Percentiles rank a stretch among this genome's conserved stretches.
phyloP scores from a whole-genome alignment of 2,797 vertebrate species.

The Cyclura pinguis region DNA sequence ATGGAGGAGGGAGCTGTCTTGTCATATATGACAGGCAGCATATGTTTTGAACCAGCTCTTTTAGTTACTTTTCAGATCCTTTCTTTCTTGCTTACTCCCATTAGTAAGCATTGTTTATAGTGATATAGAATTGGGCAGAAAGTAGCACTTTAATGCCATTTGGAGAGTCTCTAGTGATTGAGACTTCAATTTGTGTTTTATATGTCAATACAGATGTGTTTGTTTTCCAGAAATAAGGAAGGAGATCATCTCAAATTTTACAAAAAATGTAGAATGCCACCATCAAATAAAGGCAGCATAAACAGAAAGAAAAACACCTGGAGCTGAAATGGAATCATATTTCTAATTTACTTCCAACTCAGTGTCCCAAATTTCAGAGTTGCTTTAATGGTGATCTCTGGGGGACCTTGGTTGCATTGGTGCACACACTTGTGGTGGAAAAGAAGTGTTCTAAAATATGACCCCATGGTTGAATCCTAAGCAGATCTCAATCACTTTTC shows the following conservation, averaged over 20 bases:
- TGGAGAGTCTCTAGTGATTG: conserved; percentile 43
- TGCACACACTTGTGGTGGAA: conserved; percentile 64
- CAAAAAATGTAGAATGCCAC: conserved; percentile 42
- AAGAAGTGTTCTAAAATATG: conserved; percentile 14
- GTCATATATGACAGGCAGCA: background rate
- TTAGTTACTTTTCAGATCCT: background rate
- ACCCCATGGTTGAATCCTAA: conserved; percentile 3
- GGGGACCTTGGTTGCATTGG: conserved; percentile 59
- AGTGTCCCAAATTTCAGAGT: conserved; percentile 69
- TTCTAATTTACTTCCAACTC: conserved; percentile 72
- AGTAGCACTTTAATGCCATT: conserved; percentile 41
- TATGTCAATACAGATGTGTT: background rate
- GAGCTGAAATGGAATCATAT: conserved; percentile 61
- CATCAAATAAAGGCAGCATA: conserved; percentile 39
- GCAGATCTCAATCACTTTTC: background rate
- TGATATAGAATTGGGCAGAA: conserved; percentile 21
- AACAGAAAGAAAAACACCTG: conserved; percentile 71
- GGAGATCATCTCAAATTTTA: conserved; percentile 37
- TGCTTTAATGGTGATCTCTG: conserved; percentile 67
- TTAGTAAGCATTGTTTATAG: background rate
- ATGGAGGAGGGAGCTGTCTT: background rate
- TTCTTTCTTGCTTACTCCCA: conserved; percentile 22
- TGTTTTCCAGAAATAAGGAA: conserved; percentile 23
- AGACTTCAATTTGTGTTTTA: conserved; percentile 37
- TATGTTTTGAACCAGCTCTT: background rate